phyloP scores from a whole-genome alignment of 2,797 vertebrate genomes.

The Simalia tracyae region DNA sequence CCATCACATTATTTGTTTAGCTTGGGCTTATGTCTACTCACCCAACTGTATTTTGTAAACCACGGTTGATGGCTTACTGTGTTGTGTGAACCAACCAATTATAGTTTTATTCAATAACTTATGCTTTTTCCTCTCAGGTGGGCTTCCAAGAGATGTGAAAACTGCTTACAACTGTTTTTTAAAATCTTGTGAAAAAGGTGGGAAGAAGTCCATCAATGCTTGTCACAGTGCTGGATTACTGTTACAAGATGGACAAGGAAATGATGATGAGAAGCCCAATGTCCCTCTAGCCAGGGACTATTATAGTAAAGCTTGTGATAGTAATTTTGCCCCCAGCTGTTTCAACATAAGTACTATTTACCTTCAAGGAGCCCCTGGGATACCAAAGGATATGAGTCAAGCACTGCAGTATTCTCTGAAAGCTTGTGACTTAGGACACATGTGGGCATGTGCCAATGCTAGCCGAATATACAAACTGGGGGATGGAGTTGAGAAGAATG shows the following conservation, averaged over 20 bases:
- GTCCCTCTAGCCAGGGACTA: conserved; percentile 76
- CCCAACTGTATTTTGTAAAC: background rate
- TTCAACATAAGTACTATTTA: conserved; percentile 90
- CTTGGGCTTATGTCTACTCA: background rate
- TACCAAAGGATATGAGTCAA: conserved; percentile 82
- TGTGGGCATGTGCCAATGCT: conserved; percentile 94
- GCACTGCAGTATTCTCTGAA: conserved; percentile 85
- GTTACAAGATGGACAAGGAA: conserved; percentile 81
- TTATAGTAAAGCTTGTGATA: conserved; percentile 86
- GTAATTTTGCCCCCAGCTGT: conserved; percentile 86
- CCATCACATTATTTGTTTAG: too few species aligned
- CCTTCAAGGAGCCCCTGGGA: conserved; percentile 80
- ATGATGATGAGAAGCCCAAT: conserved; percentile 73
- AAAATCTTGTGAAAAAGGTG: conserved; percentile 82
- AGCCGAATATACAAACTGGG: conserved; percentile 95
- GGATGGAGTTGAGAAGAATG: conserved; percentile 84
- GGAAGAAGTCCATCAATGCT: conserved; percentile 85
- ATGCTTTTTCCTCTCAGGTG: conserved; percentile 74
- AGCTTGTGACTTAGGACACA: conserved; percentile 90
- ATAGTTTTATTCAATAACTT: background rate
- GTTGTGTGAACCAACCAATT: background rate
- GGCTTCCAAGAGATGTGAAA: conserved; percentile 82
- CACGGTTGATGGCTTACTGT: background rate
- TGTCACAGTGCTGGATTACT: conserved; percentile 89
- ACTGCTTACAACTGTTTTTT: conserved; percentile 85